These are phyloP conservation scores for Zophobas morio DNA, from an alignment of 1,140 invertebrate species.

Conservation along the genomic window DNA sequence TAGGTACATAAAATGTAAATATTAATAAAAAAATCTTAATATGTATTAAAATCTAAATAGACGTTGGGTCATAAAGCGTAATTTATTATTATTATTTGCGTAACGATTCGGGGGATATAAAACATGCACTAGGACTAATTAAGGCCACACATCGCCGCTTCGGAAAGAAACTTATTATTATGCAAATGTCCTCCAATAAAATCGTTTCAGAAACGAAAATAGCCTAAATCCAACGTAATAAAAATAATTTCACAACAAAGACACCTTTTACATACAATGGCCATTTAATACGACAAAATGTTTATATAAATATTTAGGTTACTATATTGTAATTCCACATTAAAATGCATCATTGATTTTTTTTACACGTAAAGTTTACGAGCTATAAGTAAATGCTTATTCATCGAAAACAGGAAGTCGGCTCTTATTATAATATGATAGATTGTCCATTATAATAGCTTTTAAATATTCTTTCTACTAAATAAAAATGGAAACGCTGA, in stretches of 20 bases:
- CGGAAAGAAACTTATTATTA: background rate
- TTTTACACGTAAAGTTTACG: slow-evolving; percentile 16
- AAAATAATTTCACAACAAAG: slow-evolving; percentile 16
- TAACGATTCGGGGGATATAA: background rate
- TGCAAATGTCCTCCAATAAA: background rate
- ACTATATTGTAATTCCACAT: slow-evolving; percentile 22
- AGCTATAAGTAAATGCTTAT: slow-evolving; percentile 46
- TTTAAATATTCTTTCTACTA: too few species aligned
- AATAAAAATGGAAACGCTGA: background rate
- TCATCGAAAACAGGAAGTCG: slow-evolving; percentile 46
- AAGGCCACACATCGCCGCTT: background rate
- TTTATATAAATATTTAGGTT: slow-evolving; percentile 38
- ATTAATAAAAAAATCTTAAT: slow-evolving; percentile 48
- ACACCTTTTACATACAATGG: slow-evolving; percentile 30
- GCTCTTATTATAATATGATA: slow-evolving; percentile 47
- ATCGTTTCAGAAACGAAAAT: background rate
- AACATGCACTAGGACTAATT: background rate
- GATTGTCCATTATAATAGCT: slow-evolving; percentile 45
- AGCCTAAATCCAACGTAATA: slow-evolving; percentile 17
- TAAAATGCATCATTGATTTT: slow-evolving; percentile 27
- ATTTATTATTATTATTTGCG: slow-evolving; percentile 33
- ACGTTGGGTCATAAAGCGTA: slow-evolving; percentile 26
- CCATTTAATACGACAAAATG: slow-evolving; percentile 1
- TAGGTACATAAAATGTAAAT: slow-evolving; percentile 46
- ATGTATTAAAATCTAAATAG: slow-evolving; percentile 43